These are phyloP conservation scores for Lepidurus couesii DNA, from an alignment of 1,140 invertebrate genomes.

Conservation along the genomic window DNA sequence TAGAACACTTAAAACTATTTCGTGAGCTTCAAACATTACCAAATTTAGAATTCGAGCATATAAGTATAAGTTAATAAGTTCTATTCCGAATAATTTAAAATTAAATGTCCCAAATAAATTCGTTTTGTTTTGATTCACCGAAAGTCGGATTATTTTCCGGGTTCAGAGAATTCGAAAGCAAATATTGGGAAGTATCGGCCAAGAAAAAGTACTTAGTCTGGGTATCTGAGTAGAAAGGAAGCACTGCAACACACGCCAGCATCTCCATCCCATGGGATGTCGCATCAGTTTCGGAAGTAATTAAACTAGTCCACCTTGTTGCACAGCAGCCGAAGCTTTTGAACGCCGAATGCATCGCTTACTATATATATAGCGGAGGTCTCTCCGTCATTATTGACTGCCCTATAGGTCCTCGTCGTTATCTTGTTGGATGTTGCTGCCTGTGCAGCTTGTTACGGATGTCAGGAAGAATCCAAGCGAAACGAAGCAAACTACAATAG, in stretches of 20 bases:
- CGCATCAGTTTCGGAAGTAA: constrained; percentile 4
- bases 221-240: background rate
- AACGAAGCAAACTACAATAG: constrained; percentile 2
- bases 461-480: constrained; percentile 4
- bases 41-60: no score
- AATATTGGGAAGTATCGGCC: background rate
- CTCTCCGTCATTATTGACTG: constrained; percentile 1
- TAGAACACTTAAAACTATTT: no score
- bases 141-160: no score
- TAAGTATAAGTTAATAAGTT: no score
- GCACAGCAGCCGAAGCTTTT: background rate
- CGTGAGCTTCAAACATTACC: no score
- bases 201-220: background rate
- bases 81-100: no score
- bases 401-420: background rate
- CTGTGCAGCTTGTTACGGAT: background rate
- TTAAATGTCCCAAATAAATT: no score
- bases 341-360: constrained; percentile 11
- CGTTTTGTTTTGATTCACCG: no score
- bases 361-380: background rate
- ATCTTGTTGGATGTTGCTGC: background rate
- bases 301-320: constrained; percentile 15
- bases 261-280: constrained; percentile 11
- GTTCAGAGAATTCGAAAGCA: no score
- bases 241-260: background rate